These are phyloP conservation scores for Illadopsis cleaveri DNA, from an alignment of 2,113 vertebrate genomes.

Conservation along the genomic window DNA sequence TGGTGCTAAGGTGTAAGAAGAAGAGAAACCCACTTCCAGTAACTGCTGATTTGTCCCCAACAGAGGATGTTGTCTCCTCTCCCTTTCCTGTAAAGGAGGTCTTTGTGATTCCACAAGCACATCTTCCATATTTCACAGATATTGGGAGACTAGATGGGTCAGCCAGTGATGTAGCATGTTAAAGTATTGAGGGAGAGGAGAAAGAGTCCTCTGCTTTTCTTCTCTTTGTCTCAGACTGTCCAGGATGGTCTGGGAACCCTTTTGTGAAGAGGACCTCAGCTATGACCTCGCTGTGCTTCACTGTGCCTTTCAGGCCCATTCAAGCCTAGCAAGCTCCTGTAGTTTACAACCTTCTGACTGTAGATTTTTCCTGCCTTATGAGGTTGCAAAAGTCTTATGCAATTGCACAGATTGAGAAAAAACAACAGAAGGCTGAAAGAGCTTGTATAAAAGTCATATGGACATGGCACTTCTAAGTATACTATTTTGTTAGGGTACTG, in stretches of 20 bases:
- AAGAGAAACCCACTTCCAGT: background rate
- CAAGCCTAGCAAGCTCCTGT: background rate
- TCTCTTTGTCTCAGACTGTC: background rate
- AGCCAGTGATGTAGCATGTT: background rate
- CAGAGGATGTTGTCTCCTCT: background rate
- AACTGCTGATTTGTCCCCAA: background rate
- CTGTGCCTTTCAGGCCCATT: background rate
- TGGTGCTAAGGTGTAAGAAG: background rate
- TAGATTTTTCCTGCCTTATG: background rate
- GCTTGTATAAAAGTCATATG: background rate
- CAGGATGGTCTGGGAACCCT: background rate
- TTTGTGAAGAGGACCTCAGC: background rate
- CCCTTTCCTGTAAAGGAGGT: background rate
- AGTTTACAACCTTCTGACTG: background rate
- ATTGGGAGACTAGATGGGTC: background rate
- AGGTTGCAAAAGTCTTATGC: background rate
- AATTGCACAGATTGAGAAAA: background rate
- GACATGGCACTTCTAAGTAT: background rate
- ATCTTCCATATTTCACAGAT: background rate
- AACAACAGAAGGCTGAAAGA: background rate
- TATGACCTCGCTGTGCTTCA: background rate
- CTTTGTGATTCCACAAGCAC: background rate
- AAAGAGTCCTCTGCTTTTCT: background rate
- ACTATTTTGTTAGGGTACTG: background rate
- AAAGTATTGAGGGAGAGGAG: background rate